A percentile compares a stretch with the other conserved stretches of the same genome.
These are phyloP conservation scores for Triplophysa bombifrons DNA, from an alignment of 2,797 vertebrate species.

Conservation along the genomic window DNA sequence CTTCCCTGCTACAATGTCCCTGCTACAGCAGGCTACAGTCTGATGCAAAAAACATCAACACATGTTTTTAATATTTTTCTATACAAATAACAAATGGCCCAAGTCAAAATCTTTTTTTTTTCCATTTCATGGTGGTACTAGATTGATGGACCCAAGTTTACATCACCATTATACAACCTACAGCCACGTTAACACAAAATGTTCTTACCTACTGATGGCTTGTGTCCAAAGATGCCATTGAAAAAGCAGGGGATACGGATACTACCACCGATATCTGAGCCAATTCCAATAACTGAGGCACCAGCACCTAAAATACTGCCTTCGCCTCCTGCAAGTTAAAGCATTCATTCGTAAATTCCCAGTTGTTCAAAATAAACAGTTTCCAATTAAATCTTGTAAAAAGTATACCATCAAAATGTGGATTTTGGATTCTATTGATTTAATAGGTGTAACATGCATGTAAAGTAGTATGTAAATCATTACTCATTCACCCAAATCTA, in stretches of 20 bases:
- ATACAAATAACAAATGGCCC: too few species aligned
- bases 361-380: not conserved
- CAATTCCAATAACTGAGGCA: slow-evolving; percentile 84
- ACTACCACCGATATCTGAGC: slow-evolving; percentile 90
- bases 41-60: too few species aligned
- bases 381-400: not conserved
- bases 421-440: not conserved
- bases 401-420: not conserved
- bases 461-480: too few species aligned
- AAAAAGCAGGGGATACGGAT: slow-evolving; percentile 93
- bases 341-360: not conserved
- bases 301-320: slow-evolving; percentile 82
- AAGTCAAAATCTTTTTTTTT: too few species aligned
- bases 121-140: too few species aligned
- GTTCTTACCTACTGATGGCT: slow-evolving; percentile 82
- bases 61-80: too few species aligned
- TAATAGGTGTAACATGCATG: not conserved
- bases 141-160: too few species aligned
- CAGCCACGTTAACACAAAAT: not conserved
- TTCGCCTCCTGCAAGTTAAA: slow-evolving; percentile 81
- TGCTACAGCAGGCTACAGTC: too few species aligned
- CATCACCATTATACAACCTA: not conserved
- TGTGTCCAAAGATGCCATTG: slow-evolving; percentile 92
- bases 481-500: too few species aligned
- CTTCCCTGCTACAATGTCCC: too few species aligned